A percentile compares a stretch with the other conserved stretches of the same genome.
phyloP scores from a whole-genome alignment of 2,113 vertebrate genomes.

The Panthera leo region DNA sequence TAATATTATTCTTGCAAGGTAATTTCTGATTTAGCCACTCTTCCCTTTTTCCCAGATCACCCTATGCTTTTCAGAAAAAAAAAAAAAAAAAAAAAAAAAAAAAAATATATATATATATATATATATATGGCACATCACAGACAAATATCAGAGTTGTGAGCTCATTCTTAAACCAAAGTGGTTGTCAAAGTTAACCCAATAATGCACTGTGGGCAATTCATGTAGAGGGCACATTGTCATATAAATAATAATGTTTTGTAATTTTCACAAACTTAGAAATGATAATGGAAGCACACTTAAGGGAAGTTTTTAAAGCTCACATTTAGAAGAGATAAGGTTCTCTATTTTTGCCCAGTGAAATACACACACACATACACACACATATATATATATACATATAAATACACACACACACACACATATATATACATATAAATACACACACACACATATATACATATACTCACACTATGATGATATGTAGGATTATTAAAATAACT shows the following conservation, averaged over 20 bases:
- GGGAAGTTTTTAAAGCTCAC: slow-evolving; percentile 77
- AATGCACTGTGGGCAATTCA: slow-evolving; percentile 72
- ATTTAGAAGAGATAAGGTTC: slow-evolving; percentile 69
- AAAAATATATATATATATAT: slow-evolving; percentile 3
- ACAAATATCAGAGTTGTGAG: slow-evolving; percentile 71
- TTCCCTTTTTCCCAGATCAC: slow-evolving; percentile 60
- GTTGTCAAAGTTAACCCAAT: slow-evolving; percentile 79
- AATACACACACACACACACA: too few species aligned
- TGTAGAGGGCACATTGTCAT: slow-evolving; percentile 78
- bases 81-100: not conserved
- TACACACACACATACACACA: not conserved
- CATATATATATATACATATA: not conserved
- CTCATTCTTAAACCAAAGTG: slow-evolving; percentile 73
- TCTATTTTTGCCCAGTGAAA: slow-evolving; percentile 78
- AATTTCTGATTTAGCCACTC: slow-evolving; percentile 58
- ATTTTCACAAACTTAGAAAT: slow-evolving; percentile 15
- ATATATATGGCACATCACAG: slow-evolving; percentile 66
- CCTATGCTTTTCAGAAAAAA: slow-evolving; percentile 74
- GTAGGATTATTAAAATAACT: not conserved
- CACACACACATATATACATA: not conserved
- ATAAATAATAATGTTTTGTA: slow-evolving; percentile 64
- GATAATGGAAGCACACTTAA: slow-evolving; percentile 52
- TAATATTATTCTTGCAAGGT: slow-evolving; percentile 65
- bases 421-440: slow-evolving; percentile 40
- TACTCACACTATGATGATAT: slow-evolving; percentile 53